Conservation (phyloP, 2,888 invertebrate species). For the Xylophagus ater region DNA sequence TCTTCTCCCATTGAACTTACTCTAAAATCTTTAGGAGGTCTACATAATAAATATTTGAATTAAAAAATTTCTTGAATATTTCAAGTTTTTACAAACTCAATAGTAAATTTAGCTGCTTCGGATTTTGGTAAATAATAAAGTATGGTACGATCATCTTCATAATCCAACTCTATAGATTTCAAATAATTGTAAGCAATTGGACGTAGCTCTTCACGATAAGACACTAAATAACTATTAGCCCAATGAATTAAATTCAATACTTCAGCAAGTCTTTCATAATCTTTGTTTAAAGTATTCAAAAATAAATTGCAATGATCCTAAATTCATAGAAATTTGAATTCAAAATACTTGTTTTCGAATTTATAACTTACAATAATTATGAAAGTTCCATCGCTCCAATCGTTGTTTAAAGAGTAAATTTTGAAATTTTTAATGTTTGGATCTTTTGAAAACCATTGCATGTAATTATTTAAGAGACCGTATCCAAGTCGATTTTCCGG, state of each 20-base stretch:
- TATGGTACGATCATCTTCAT: not conserved
- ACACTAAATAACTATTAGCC: constrained; percentile 10
- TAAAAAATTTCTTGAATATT: constrained; percentile 1
- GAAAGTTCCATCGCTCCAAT: constrained; percentile 13
- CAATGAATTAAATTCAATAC: constrained; percentile 10
- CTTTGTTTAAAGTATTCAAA: constrained; percentile 25
- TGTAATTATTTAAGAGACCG: constrained; percentile 10
- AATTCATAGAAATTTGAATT: too few species aligned
- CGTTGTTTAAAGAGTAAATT: constrained; percentile 8
- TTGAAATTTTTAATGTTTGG: constrained; percentile 4
- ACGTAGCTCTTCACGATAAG: constrained; percentile 1
- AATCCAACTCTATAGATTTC: not conserved
- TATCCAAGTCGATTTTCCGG: constrained; percentile 7
- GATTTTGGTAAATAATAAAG: constrained; percentile 10
- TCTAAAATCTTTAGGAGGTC: constrained; percentile 23
- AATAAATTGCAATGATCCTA: constrained; percentile 36
- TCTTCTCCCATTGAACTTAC: constrained; percentile 14
- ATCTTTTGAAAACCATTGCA: constrained; percentile 9
- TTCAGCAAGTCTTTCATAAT: constrained; percentile 13
- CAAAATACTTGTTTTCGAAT: not conserved
- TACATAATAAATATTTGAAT: constrained; percentile 13
- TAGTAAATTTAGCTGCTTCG: constrained; percentile 9
- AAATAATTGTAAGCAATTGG: not conserved
- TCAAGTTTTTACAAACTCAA: constrained; percentile 23
- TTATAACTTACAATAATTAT: constrained; percentile 9